Percentiles rank a stretch among this genome's conserved stretches.
Conservation (phyloP, 2,888 invertebrate species). For the Pseudoips prasinana region DNA sequence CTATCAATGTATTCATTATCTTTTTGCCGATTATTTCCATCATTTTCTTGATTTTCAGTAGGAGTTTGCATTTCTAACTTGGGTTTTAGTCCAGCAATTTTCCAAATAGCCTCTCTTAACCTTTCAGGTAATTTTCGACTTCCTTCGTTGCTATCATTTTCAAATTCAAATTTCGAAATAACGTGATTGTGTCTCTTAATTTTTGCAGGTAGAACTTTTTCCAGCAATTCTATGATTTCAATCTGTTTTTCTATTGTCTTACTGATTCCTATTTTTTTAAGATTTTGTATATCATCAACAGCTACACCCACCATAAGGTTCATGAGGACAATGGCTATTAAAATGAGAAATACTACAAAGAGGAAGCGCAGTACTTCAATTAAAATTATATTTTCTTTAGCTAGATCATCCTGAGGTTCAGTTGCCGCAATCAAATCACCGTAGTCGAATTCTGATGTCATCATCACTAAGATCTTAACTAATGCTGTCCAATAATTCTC, state of each 20-base stretch:
- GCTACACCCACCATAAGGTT: constrained; percentile 83
- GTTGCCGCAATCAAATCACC: constrained; percentile 68
- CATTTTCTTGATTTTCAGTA: constrained; percentile 60
- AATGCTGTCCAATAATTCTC: constrained; percentile 76
- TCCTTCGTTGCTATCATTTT: no score
- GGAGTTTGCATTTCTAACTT: no score
- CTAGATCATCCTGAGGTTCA: constrained; percentile 57
- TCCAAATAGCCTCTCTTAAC: constrained; percentile 65
- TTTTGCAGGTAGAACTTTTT: constrained; percentile 50
- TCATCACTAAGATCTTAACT: constrained; percentile 82
- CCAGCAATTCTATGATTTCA: constrained; percentile 74
- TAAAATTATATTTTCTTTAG: constrained; percentile 65
- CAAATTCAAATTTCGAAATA: no score
- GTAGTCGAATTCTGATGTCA: constrained; percentile 83
- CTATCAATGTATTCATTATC: constrained; percentile 56
- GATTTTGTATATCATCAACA: constrained; percentile 81
- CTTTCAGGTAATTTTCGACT: constrained; percentile 63
- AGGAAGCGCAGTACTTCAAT: no score
- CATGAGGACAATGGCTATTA: constrained; percentile 82
- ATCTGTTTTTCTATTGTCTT: constrained; percentile 80
- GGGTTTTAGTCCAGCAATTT: constrained; percentile 63
- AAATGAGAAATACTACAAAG: constrained; percentile 75
- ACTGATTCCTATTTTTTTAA: constrained; percentile 80
- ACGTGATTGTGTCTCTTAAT: no score
- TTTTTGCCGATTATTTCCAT: constrained; percentile 52